Evolutionary conservation across 37 sponge, comb jelly and placozoan genomes (phyloP).

Genomic region (Spongia lamella): DNA sequence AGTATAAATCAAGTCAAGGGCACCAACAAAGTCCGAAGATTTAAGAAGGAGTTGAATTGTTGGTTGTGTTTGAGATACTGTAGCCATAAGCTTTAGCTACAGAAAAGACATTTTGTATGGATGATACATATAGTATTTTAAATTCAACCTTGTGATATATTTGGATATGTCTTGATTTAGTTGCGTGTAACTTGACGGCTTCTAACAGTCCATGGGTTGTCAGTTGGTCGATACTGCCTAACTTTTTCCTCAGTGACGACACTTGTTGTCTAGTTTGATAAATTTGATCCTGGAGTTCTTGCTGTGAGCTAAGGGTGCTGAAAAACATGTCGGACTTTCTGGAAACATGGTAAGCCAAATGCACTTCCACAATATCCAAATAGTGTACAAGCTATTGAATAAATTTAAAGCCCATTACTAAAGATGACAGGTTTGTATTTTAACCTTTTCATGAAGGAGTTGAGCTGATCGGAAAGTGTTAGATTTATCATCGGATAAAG

Average conservation of each 20-base stretch:
- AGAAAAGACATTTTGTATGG: neutral
- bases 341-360: conserved; percentile 89
- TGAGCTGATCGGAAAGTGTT: conserved; percentile 30
- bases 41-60: conserved; percentile 93
- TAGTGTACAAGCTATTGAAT: conserved; percentile 82
- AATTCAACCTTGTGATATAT: conserved; percentile 1
- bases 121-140: neutral
- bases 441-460: conserved; percentile 80
- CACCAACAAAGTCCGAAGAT: conserved; percentile 91
- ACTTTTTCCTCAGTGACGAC: conserved; percentile 7
- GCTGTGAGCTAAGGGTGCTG: conserved; percentile 82
- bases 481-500: neutral
- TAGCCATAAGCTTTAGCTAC: conserved; percentile 74
- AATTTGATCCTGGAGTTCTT: conserved; percentile 55
- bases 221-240: neutral
- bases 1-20: conserved; percentile 92
- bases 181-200: neutral
- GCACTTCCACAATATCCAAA: conserved; percentile 89
- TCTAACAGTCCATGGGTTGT: neutral
- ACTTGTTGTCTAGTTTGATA: conserved; percentile 47
- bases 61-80: conserved; percentile 93
- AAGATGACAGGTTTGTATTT: neutral
- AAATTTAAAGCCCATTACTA: neutral
- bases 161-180: neutral
- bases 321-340: conserved; percentile 90